phyloP scores from a whole-genome alignment of 2,113 vertebrate species.

The Conger conger region DNA sequence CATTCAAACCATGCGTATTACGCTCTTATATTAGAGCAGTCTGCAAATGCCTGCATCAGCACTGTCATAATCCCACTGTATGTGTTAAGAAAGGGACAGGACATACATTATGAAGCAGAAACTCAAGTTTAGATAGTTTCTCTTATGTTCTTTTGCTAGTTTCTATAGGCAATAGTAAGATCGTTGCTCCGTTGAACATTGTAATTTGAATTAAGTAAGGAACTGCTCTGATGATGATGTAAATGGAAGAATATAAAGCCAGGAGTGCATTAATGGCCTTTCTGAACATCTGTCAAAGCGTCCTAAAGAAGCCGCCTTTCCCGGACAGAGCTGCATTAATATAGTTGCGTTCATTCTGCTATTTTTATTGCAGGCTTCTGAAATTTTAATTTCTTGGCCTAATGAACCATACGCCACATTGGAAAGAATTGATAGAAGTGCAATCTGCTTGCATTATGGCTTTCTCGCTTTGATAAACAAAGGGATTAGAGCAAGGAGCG shows the following conservation, averaged over 20 bases:
- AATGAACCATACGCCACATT: constrained; percentile 64
- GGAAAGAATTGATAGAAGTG: constrained; percentile 55
- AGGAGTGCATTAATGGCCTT: constrained; percentile 46
- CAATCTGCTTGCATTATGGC: constrained; percentile 48
- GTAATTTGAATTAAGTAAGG: not conserved
- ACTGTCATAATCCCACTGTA: not conserved
- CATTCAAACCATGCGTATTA: not conserved
- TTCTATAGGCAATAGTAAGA: not conserved
- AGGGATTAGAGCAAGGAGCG: constrained; percentile 7
- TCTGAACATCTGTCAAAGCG: constrained; percentile 28
- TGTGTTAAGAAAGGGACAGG: not conserved
- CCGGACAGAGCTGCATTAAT: constrained; percentile 8
- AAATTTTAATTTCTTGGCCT: constrained; percentile 77
- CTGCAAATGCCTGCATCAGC: not conserved
- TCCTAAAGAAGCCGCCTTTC: constrained; percentile 37
- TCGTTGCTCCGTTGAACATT: not conserved
- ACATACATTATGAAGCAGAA: not conserved
- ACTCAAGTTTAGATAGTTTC: not conserved
- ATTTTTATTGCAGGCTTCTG: constrained; percentile 47
- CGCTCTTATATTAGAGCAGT: not conserved
- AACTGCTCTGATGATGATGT: constrained; percentile 21
- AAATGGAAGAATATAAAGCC: constrained; percentile 43
- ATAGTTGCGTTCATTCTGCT: constrained; percentile 37
- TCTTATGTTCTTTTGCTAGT: not conserved
- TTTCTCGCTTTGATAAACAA: constrained; percentile 41